Evolutionary conservation across 2,888 invertebrate genomes (phyloP), one percentile per base, ranked within the genome.

Genomic region (Leptarthrus brevirostris): DNA sequence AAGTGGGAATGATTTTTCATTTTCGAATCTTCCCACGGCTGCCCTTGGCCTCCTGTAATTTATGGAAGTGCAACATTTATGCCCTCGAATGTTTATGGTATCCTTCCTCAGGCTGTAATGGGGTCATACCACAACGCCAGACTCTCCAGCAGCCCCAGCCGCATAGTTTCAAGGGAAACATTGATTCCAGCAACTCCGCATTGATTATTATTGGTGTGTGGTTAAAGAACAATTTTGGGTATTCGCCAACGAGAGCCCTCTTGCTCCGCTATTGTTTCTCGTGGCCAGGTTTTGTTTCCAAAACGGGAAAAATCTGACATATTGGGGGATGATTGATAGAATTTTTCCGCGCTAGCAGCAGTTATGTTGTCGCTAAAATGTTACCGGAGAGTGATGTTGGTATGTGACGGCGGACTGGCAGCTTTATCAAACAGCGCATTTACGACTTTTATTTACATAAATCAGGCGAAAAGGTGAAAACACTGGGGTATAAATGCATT

Each of bases 31-130:
- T 52, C 24, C 18, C 16, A 52, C 24, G 30, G 52, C 12, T 73
- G 75, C 75, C 72, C 75, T 75, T 75, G 75, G 75, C 75, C 75
- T 72, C 72, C n/a, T 53, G 49, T 58, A 69, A 75, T 75, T 75
- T 75, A 75, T 75, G 75, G 72, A 58, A 73, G 75, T 75, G 72
- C 75, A 73, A 72, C 58, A 72, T 58, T 61, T 30, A 36, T 34
- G 36, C 44, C 34, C 52, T 69, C 52, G 30, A 52, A 52, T 49
- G 52, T 69, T 69, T 52, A 20, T 69, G 69, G 69, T 49, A 69
- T 30, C 20, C 69, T 69, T 69, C 52, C 44, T 52, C 34, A 26
- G 49, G 18, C n/a, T 69, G 69, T 24, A 69, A 69, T 52, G 49
- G 69, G 69, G 69, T 36, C 52, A 69, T 34, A n/a, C 16, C 22